Evolutionary conservation across 2,888 invertebrate genomes (phyloP), one percentile per base, ranked within the genome.

Genomic region (Nemotelus nigrinus): DNA sequence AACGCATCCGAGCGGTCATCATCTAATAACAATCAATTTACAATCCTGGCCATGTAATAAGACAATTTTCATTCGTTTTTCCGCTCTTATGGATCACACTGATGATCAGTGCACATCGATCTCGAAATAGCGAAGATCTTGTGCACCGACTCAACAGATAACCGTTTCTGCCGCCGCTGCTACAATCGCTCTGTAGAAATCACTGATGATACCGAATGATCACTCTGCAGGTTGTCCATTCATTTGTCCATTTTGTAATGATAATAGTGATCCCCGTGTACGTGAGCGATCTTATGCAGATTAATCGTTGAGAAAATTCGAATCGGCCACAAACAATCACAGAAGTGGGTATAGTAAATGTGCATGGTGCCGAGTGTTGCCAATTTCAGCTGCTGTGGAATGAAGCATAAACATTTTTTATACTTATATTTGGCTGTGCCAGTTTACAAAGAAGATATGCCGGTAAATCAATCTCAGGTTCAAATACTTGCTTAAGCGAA

Each of bases 11-110:
- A 74, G 48, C 63, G 60, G 39, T 63, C 74, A 74, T 74, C 74
- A 60, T 65, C 76, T 76, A 76, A 77, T 77, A 77, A 70, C 77
- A 77, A 77, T 77, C 77, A 77, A 77, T 77, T 77, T 77, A 58
- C 68, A 43, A 60, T 70, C 70, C 77, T 53, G 76, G 63, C 77
- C 63, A 68, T 79, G 72, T 78, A 79, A 79, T 79, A 79, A 79
- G 77, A 79, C 81, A 81, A 81, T 82, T 82, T 81, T 80, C 82
- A 60, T 82, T 79, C 81, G 81, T 82, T 82, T 82, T 82, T 82
- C 82, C 82, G 82, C 82, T 82, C 82, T 82, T 81, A 81, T 81
- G 81, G 80, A 77, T 58, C 57, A 65, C 39, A 77, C 43, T 55
- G 43, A 57, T 58, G 41, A 58, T 72, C 48, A 8, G 10, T 5